Evolutionary conservation across 1,140 invertebrate genomes (phyloP), one percentile per base, ranked within the genome.

Genomic region (Philotrypesis tridentata): DNA sequence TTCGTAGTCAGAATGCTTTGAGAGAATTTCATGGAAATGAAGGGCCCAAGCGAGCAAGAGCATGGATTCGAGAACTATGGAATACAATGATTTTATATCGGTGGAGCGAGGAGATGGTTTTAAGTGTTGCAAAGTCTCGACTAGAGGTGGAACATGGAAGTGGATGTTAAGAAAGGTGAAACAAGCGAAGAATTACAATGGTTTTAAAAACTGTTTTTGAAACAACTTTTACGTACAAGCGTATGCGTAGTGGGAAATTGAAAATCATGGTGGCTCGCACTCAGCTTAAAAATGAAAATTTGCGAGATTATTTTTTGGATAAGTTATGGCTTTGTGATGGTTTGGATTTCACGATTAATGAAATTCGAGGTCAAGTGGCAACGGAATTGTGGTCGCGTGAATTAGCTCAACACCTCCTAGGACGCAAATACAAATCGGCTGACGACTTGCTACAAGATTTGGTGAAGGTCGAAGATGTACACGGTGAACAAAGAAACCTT

Each of bases 281-380:
- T 17, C 65, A 68, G 27, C 17, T 21, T 21, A 1, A 23, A 12
- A 33, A 70, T 21, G 67, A 70, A 21, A 3, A 2, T 5, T 1
- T 80, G 0, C 27, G 65, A 12, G 79, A 83, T 9, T 85, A 81
- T 33, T 70, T 82, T n/a, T 37, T 82, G 27, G 81, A 84, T 33
- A 83, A 85, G 60, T 55, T 82, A 2, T 84, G 83, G 83, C n/a
- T 82, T 0, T 80, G 83, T 40, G 21, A 76, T 21, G 63, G 70
- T 3, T 25, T 81, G 0, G 31, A 48, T 4, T 25, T 85, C 14
- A 17, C 37, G 1, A 37, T 79, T 0, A 27, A 31, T 2, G 81
- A 84, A 11, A 80, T 70, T 43, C 12, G 40, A 43, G 40, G 17
- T 9, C 0, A 43, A 43, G 12, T 43, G 17, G 40, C 40, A 17